Conservation (phyloP, 2,113 vertebrate genomes). For the Antennarius striatus region DNA sequence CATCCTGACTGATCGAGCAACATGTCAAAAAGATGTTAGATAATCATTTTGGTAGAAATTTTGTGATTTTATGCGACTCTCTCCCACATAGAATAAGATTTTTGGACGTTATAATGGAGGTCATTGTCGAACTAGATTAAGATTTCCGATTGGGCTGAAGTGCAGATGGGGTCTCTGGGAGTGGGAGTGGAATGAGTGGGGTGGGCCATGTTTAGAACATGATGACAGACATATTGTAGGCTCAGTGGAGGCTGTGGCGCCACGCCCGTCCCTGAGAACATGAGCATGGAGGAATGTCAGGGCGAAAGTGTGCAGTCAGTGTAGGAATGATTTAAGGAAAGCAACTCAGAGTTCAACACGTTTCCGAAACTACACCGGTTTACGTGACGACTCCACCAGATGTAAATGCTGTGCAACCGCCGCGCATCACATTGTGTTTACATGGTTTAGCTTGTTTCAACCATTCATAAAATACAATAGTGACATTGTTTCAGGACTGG, state of each 20-base stretch:
- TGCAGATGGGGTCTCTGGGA: conserved; percentile 30
- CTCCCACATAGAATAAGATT: too few relatives aligned
- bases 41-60: not conserved
- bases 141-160: not conserved
- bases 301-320: conserved; percentile 9
- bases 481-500: conserved; percentile 30
- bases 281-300: conserved; percentile 38
- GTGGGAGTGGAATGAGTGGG: conserved; percentile 30
- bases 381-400: conserved; percentile 19
- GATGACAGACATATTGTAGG: conserved; percentile 58
- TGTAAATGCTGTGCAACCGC: conserved; percentile 35
- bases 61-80: too few relatives aligned
- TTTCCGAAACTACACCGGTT: conserved; percentile 13
- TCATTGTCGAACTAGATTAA: not conserved
- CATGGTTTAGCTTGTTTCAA: conserved; percentile 24
- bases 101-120: too few relatives aligned
- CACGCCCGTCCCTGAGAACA: conserved; percentile 30
- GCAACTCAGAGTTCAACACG: not conserved
- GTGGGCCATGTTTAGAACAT: conserved; percentile 30
- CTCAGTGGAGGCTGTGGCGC: conserved; percentile 44
- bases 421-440: conserved; percentile 49
- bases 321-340: conserved; percentile 16
- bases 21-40: not conserved
- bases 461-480: conserved; percentile 50
- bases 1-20: not conserved